Percentiles rank a stretch among this genome's conserved stretches.
These are phyloP conservation scores for Atherix ibis DNA, from an alignment of 2,888 invertebrate species.

Conservation along the genomic window DNA sequence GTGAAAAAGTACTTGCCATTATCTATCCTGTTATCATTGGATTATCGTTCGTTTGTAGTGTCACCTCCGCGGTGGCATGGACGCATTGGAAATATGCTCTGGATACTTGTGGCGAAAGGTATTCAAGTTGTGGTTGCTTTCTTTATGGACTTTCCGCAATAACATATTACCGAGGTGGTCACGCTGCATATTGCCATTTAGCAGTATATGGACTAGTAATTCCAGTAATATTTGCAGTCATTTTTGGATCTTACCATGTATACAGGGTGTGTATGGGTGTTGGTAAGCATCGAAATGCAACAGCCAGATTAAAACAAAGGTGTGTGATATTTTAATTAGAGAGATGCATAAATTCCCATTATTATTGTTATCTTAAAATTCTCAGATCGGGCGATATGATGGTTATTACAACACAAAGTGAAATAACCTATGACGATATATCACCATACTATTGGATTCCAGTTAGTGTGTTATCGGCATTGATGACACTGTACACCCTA, in stretches of 20 bases:
- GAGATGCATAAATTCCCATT: too few species aligned
- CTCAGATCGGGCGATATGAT: conserved; percentile 51
- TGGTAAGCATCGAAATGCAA: conserved; percentile 32
- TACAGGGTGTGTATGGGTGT: conserved; percentile 49
- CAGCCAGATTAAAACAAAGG: conserved; percentile 29
- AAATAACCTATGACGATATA: conserved; percentile 40
- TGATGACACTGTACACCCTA: conserved; percentile 49
- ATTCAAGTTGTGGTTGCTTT: conserved; percentile 54
- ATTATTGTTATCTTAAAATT: not conserved
- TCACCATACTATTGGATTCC: conserved; percentile 57
- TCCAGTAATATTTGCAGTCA: conserved; percentile 43
- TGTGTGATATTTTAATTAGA: too few species aligned
- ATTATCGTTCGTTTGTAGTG: conserved; percentile 24
- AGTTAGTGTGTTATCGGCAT: conserved; percentile 40
- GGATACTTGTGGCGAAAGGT: conserved; percentile 47
- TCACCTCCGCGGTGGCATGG: conserved; percentile 42
- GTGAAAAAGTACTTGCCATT: conserved; percentile 24
- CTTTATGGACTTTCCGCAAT: conserved; percentile 45
- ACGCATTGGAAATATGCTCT: conserved; percentile 52
- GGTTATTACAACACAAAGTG: conserved; percentile 44
- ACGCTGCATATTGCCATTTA: conserved; percentile 47
- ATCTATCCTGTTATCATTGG: conserved; percentile 26
- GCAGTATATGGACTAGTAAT: conserved; percentile 50
- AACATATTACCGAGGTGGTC: conserved; percentile 48
- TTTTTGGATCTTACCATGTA: conserved; percentile 52